A percentile compares a stretch with the other conserved stretches of the same genome.
Evolutionary conservation across 2,113 vertebrate species (phyloP).

Genomic region (Cololabis saira): DNA sequence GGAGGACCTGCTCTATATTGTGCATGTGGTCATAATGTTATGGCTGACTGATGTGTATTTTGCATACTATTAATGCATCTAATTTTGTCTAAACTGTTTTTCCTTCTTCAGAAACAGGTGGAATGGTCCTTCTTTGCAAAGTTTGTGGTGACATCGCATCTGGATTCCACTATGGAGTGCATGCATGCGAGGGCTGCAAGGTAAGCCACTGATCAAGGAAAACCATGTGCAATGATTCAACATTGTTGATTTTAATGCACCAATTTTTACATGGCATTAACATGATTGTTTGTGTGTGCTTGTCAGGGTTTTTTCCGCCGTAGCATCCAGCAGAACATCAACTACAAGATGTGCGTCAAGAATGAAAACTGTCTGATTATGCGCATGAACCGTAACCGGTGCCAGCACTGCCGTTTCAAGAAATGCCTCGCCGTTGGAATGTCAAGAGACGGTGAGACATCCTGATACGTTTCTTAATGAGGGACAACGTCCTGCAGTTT

Average conservation of each 20-base stretch:
- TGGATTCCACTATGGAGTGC: conserved; percentile 87
- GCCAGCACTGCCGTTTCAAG: conserved; percentile 87
- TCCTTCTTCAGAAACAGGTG: conserved; percentile 76
- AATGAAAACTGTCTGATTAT: conserved; percentile 85
- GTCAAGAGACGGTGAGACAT: conserved; percentile 85
- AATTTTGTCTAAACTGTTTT: conserved; percentile 7
- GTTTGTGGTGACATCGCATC: conserved; percentile 86
- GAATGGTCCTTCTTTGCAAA: conserved; percentile 87
- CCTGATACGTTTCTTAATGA: conserved; percentile 45
- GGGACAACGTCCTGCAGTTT: conserved; percentile 10
- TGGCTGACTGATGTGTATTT: too few species aligned
- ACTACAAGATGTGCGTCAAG: conserved; percentile 88
- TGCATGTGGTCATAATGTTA: too few species aligned
- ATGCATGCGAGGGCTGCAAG: conserved; percentile 87
- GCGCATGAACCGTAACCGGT: conserved; percentile 87
- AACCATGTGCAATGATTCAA: neutral
- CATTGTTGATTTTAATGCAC: neutral
- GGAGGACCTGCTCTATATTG: too few species aligned
- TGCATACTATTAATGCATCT: too few species aligned
- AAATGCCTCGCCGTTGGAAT: conserved; percentile 87
- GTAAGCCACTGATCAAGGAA: conserved; percentile 51
- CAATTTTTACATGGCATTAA: neutral
- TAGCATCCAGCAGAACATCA: conserved; percentile 87
- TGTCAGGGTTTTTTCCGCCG: conserved; percentile 85
- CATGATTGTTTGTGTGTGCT: neutral